These are phyloP conservation scores for Synergus gifuensis DNA, from an alignment of 2,888 invertebrate genomes.

Conservation along the genomic window DNA sequence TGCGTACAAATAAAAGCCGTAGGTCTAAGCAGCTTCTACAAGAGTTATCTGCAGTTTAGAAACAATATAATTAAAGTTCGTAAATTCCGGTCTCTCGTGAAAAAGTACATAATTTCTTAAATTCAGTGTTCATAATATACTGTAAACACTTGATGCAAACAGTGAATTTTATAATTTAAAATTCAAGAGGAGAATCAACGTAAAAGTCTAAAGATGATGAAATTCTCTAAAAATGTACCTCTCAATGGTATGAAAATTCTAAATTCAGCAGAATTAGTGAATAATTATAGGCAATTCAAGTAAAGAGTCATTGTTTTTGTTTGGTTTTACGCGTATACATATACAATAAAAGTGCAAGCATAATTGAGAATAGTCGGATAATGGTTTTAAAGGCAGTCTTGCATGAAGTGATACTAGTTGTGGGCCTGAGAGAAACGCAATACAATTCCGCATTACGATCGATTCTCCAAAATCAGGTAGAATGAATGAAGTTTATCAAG, in stretches of 20 bases:
- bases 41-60: not conserved
- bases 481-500: slow-evolving; percentile 13
- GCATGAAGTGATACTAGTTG: slow-evolving; percentile 6
- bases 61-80: not conserved
- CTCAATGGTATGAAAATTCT: too few species aligned
- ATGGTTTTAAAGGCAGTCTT: slow-evolving; percentile 22
- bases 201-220: too few species aligned
- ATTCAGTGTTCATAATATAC: not conserved
- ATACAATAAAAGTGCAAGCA: slow-evolving; percentile 22
- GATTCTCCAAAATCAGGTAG: slow-evolving; percentile 33
- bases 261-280: too few species aligned
- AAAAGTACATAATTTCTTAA: not conserved
- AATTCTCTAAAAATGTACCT: too few species aligned
- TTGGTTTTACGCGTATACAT: not conserved
- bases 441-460: slow-evolving; percentile 13
- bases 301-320: slow-evolving; percentile 1
- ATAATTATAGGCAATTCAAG: too few species aligned
- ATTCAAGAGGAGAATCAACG: not conserved
- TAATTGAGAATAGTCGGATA: not conserved
- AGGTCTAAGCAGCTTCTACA: not conserved
- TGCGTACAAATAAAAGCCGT: not conserved
- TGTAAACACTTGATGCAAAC: not conserved
- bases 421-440: slow-evolving; percentile 11
- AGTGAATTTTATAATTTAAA: not conserved
- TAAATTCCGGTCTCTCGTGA: not conserved